Evolutionary conservation across 2,113 vertebrate genomes (phyloP), one percentile per base, ranked within the genome.

Genomic region (Mesembrinibis cayennensis): DNA sequence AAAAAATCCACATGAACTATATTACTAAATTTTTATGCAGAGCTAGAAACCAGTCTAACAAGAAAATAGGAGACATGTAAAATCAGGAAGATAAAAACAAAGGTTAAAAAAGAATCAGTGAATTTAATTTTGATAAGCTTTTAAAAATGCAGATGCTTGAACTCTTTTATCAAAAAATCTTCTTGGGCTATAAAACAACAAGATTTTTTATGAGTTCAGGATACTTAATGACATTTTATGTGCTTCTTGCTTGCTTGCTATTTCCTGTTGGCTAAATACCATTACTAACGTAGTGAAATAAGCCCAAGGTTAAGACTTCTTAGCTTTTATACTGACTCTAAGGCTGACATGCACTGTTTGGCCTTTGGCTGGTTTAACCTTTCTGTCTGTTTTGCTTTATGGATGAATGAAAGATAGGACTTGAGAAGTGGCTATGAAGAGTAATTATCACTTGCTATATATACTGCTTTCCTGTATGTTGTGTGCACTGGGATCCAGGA

Each of bases 321-420:
- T 71, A 49, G 34, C 23, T 93, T 90, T 89, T 78, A 59, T 84
- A 47, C 52, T 84, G 86, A 20, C 72, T 82, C 27, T 47, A 34
- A 86, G 27, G n/a, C 36, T 89, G 77, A 45, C 55, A 47, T 38
- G 52, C 4, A 12, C 19, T 52, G 4, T 52, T 92, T 82, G 86
- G 36, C 56, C 61, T 93, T 94, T 90, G 20, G 26, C 32, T 86
- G 36, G 21, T 77, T 85, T 97, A 94, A 93, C 42, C 63, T 92
- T 84, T 91, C 90, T 82, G 59, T 59, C 69, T 47, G 4, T 44
- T 82, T 87, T 79, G 30, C 36, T 91, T 74, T 87, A 49, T 72
- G 92, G 52, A 49, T 49, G 25, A 79, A 61, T 81, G 73, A 67
- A 91, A 74, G 40, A 65, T 61, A 71, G 62, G 21, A 65, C 30